Conservation (phyloP, 2,113 vertebrate species). For the Sisor rabdophorus region DNA sequence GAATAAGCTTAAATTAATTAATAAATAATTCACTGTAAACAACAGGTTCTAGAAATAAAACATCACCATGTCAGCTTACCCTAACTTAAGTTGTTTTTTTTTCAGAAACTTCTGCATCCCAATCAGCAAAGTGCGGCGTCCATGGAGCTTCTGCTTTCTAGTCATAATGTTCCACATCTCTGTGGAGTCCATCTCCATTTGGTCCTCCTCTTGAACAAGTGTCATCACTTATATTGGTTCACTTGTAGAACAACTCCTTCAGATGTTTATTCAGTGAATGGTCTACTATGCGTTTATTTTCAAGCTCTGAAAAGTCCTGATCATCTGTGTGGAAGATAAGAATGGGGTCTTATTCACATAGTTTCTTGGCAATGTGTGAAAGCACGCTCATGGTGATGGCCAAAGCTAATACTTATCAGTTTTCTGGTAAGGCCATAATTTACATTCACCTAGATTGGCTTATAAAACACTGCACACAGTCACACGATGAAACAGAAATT, state of each 20-base stretch:
- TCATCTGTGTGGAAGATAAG: not conserved
- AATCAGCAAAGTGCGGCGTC: constrained; percentile 42
- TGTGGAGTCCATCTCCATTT: not conserved
- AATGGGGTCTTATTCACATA: not conserved
- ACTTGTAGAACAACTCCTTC: not conserved
- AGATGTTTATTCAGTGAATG: not conserved
- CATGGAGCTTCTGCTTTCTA: constrained; percentile 52
- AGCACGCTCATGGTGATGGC: not conserved
- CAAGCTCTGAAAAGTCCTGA: not conserved
- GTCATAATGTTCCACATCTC: constrained; percentile 24
- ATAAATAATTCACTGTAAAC: too few relatives aligned
- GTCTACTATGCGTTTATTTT: not conserved
- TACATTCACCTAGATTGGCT: not conserved
- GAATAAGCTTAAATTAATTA: too few relatives aligned
- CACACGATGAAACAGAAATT: not conserved
- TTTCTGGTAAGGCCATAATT: not conserved
- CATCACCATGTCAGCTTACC: constrained; percentile 30
- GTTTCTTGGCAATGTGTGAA: not conserved
- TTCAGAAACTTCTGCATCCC: constrained; percentile 31
- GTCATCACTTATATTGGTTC: constrained; percentile 12
- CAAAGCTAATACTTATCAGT: not conserved
- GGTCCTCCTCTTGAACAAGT: not conserved
- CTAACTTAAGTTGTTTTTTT: not conserved
- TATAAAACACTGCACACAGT: not conserved
- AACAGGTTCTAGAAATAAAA: not conserved